Evolutionary conservation across 2,888 invertebrate genomes (phyloP).

Genomic region (Ecliptopera silaceata): DNA sequence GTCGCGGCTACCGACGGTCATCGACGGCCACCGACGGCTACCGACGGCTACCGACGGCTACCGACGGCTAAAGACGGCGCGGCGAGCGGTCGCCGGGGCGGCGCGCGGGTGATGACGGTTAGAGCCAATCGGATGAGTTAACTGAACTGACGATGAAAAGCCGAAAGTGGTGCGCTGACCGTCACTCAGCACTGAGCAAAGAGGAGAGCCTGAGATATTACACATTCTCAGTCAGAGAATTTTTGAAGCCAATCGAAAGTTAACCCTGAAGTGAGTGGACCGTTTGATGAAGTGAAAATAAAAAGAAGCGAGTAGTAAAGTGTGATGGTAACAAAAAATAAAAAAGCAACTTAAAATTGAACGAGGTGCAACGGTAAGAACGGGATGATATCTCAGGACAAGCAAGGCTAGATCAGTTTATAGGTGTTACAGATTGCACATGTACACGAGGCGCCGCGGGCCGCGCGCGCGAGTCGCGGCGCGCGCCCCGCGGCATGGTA

Average conservation of each 20-base stretch:
- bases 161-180: constrained; percentile 85
- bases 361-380: constrained; percentile 82
- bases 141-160: constrained; percentile 77
- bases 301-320: constrained; percentile 75
- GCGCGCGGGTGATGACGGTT: constrained; percentile 66
- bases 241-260: constrained; percentile 79
- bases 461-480: constrained; percentile 36
- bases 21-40: too few relatives aligned
- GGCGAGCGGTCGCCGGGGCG: constrained; percentile 37
- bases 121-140: constrained; percentile 83
- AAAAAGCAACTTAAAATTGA: constrained; percentile 81
- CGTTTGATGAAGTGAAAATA: constrained; percentile 81
- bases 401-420: constrained; percentile 79
- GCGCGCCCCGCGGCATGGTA: constrained; percentile 52
- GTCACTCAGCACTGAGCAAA: constrained; percentile 85
- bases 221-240: constrained; percentile 77
- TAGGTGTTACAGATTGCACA: constrained; percentile 78
- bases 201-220: constrained; percentile 93
- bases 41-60: too few relatives aligned
- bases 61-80: too few relatives aligned
- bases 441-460: constrained; percentile 68
- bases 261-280: constrained; percentile 81
- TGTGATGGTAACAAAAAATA: constrained; percentile 76
- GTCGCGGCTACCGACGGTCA: too few relatives aligned
- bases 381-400: constrained; percentile 81